These are phyloP conservation scores for Rhinogobius similis DNA, from an alignment of 2,113 vertebrate genomes.

Conservation along the genomic window DNA sequence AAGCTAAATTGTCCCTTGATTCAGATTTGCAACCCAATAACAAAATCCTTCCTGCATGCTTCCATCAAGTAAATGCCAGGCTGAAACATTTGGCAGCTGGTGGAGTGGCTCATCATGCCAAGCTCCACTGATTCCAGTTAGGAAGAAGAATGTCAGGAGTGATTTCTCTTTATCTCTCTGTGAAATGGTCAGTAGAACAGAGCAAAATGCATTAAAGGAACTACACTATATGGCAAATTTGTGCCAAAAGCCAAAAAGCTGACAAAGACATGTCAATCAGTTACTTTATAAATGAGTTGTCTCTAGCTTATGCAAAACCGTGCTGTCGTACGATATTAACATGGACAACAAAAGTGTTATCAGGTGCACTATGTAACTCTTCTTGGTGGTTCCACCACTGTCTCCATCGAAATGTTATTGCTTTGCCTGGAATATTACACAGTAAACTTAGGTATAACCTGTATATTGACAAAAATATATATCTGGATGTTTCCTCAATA, in stretches of 20 bases:
- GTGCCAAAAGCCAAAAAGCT: constrained; percentile 14
- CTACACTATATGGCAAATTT: not conserved
- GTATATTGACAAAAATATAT: too few relatives aligned
- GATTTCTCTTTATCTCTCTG: constrained; percentile 27
- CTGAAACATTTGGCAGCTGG: constrained; percentile 31
- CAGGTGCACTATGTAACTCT: too few relatives aligned
- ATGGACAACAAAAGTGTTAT: too few relatives aligned
- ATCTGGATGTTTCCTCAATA: too few relatives aligned
- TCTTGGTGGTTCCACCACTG: too few relatives aligned
- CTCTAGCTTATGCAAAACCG: not conserved
- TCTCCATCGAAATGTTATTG: not conserved
- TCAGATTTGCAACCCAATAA: not conserved
- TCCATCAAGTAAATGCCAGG: constrained; percentile 14
- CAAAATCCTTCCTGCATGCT: constrained; percentile 12
- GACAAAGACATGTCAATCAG: constrained; percentile 8
- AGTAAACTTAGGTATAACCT: too few relatives aligned
- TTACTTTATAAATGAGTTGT: not conserved
- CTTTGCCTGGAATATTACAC: not conserved
- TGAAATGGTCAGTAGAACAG: constrained; percentile 9
- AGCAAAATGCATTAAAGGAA: constrained; percentile 34
- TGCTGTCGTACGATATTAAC: not conserved
- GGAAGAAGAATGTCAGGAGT: constrained; percentile 16
- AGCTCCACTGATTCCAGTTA: constrained; percentile 26
- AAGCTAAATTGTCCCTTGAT: not conserved
- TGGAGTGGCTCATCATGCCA: constrained; percentile 30